These are phyloP conservation scores for Dendroctonus valens DNA, from an alignment of 1,140 invertebrate species.

Conservation along the genomic window DNA sequence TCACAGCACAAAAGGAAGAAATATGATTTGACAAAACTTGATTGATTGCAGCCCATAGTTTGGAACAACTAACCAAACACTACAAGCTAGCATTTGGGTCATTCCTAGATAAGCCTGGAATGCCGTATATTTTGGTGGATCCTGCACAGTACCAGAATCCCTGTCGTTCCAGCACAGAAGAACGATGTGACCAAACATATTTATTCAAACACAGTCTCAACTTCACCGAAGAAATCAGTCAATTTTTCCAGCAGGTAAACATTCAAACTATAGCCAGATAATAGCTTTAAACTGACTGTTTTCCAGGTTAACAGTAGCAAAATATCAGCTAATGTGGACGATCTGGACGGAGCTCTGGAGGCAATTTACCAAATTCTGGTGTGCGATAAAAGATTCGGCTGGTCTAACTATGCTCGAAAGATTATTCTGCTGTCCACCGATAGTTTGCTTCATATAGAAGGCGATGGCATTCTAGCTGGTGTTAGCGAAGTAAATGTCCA, in stretches of 20 bases:
- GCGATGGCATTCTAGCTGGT: conserved; percentile 50
- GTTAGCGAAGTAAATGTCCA: conserved; percentile 45
- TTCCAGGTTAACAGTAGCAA: conserved; percentile 38
- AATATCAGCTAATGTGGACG: conserved; percentile 60
- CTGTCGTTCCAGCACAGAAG: conserved; percentile 22
- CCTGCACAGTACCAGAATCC: conserved; percentile 39
- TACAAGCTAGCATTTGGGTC: conserved; percentile 74
- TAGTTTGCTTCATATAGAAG: conserved; percentile 51
- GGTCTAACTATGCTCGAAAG: conserved; percentile 48
- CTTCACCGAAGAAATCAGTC: conserved; percentile 40
- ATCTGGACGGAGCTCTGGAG: conserved; percentile 63
- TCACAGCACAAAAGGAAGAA: conserved; percentile 47
- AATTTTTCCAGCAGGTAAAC: conserved; percentile 41
- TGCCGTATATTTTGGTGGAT: conserved; percentile 57
- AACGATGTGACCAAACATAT: conserved; percentile 28
- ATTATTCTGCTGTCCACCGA: conserved; percentile 52
- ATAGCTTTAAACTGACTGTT: not conserved
- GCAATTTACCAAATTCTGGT: conserved; percentile 59
- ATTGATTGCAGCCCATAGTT: not conserved
- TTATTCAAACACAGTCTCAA: conserved; percentile 45
- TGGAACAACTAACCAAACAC: conserved; percentile 66
- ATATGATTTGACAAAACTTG: not conserved
- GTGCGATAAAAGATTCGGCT: conserved; percentile 49
- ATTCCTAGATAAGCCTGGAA: conserved; percentile 49
- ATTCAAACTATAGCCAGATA: not conserved